Evolutionary conservation across 2,113 vertebrate species (phyloP).

Genomic region (Galemys pyrenaicus): DNA sequence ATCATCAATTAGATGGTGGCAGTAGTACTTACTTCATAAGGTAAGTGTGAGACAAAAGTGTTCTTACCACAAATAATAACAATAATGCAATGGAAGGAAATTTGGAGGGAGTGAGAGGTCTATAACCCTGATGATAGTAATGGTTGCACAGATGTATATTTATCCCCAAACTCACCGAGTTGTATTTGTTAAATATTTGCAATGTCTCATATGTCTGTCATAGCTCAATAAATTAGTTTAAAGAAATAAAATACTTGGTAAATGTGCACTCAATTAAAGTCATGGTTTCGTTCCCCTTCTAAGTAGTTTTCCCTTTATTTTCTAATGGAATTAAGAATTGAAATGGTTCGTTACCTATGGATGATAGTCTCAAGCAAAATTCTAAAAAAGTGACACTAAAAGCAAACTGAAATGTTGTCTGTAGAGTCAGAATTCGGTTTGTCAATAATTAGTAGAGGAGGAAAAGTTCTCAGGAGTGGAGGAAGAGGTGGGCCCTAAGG

Average conservation of each 20-base stretch:
- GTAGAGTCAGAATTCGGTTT: neutral
- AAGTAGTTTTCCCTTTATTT: neutral
- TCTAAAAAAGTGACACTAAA: neutral
- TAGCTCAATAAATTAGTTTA: neutral
- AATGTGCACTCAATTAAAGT: neutral
- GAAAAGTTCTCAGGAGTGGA: neutral
- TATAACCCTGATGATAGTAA: neutral
- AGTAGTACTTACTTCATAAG: neutral
- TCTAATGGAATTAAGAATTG: slow-evolving; percentile 1
- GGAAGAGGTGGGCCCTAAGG: neutral
- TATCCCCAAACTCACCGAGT: neutral
- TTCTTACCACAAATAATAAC: neutral
- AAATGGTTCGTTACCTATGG: neutral
- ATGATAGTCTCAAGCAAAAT: neutral
- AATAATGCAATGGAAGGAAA: neutral
- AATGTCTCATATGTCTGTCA: neutral
- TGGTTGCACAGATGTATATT: neutral
- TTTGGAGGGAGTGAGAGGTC: neutral
- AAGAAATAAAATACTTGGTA: neutral
- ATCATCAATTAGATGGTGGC: neutral
- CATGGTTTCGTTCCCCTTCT: neutral
- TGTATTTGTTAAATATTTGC: neutral
- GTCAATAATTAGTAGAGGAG: neutral
- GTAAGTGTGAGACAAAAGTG: neutral
- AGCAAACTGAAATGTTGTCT: neutral